Evolutionary conservation across 2,113 vertebrate genomes (phyloP).

Genomic region (Sterrhoptilus dennistouni): DNA sequence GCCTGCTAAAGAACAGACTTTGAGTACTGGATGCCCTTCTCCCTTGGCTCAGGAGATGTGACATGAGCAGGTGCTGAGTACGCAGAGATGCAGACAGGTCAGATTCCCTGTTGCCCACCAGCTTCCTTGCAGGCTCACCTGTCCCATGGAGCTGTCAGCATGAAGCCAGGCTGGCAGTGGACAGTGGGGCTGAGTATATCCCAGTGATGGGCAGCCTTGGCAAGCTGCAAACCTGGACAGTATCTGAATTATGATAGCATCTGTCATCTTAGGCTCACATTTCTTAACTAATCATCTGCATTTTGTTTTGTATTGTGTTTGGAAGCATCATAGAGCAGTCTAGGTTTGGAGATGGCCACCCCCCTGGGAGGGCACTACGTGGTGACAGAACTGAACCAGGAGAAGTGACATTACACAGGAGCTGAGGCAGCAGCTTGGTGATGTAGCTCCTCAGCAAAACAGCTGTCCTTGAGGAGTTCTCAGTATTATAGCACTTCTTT

Average conservation of each 20-base stretch:
- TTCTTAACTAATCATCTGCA: neutral
- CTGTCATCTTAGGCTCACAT: neutral
- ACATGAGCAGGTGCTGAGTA: neutral
- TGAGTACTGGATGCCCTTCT: neutral
- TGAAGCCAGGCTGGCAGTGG: neutral
- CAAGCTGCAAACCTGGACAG: neutral
- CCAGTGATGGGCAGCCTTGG: neutral
- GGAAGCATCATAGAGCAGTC: neutral
- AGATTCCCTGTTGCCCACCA: neutral
- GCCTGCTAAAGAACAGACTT: neutral
- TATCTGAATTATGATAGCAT: neutral
- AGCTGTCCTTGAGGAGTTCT: neutral
- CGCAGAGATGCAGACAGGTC: neutral
- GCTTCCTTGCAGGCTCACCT: neutral
- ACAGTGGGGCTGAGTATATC: neutral
- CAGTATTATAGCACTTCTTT: neutral
- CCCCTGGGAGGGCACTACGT: fast-evolving
- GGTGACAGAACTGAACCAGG: neutral
- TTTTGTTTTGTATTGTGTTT: neutral
- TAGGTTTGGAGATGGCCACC: neutral
- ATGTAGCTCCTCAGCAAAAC: neutral
- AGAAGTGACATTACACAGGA: fast-evolving
- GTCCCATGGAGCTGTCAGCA: neutral
- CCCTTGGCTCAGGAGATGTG: fast-evolving
- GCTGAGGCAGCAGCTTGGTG: neutral